Evolutionary conservation across 2,888 invertebrate genomes (phyloP).

Genomic region (Epiperipatus broadwayi): DNA sequence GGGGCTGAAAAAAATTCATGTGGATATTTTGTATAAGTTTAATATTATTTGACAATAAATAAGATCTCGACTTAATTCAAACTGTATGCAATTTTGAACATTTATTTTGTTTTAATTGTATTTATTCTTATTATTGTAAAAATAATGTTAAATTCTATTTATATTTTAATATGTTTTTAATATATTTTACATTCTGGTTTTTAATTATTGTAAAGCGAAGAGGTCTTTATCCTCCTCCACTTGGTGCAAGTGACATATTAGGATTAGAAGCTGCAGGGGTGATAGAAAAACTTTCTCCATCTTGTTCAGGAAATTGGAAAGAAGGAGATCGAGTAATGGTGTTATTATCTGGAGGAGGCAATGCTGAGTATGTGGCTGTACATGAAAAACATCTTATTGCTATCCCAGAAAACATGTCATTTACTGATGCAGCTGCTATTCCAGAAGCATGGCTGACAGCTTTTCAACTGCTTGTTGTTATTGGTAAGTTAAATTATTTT

Average conservation of each 20-base stretch:
- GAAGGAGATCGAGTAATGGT: conserved; percentile 27
- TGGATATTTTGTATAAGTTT: too few relatives aligned
- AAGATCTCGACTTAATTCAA: too few relatives aligned
- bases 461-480: conserved; percentile 25
- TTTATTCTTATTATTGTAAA: too few relatives aligned
- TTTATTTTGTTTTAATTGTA: too few relatives aligned
- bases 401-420: conserved; percentile 22
- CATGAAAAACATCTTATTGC: conserved; percentile 17
- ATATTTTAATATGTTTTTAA: too few relatives aligned
- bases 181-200: neutral
- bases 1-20: too few relatives aligned
- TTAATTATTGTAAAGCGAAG: conserved; percentile 26
- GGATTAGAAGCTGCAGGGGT: conserved; percentile 28
- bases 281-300: conserved; percentile 22
- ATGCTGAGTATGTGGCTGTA: conserved; percentile 28
- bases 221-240: conserved; percentile 27
- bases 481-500: conserved; percentile 20
- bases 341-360: conserved; percentile 28
- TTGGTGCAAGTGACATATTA: conserved; percentile 25
- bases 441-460: conserved; percentile 31
- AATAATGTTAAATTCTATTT: too few relatives aligned
- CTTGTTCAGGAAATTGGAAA: conserved; percentile 20
- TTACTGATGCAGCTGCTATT: conserved; percentile 26
- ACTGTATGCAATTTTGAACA: too few relatives aligned
- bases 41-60: too few relatives aligned